Percentiles rank a stretch among this genome's conserved stretches.
These are phyloP conservation scores for Drosophila macrospina DNA, from an alignment of 2,888 invertebrate species.

Conservation along the genomic window DNA sequence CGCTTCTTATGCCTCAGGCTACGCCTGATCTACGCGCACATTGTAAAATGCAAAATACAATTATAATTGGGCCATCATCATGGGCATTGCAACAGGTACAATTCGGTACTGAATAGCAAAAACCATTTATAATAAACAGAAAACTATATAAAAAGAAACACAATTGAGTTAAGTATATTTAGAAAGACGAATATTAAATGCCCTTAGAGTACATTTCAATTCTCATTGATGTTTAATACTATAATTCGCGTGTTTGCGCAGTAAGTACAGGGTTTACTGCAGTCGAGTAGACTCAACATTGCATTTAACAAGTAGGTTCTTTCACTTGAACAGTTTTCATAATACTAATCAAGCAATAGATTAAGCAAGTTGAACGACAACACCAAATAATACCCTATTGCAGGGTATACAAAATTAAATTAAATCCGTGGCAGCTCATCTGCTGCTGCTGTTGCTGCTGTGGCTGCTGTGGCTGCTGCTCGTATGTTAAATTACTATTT, in stretches of 20 bases:
- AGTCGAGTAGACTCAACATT: too few relatives aligned
- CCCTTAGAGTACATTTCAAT: constrained; percentile 1
- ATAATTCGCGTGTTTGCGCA: too few relatives aligned
- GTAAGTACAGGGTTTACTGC: too few relatives aligned
- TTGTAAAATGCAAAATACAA: constrained; percentile 20
- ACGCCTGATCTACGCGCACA: constrained; percentile 40
- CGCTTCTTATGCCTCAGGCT: constrained; percentile 64
- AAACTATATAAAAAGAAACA: constrained; percentile 2
- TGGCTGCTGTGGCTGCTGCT: constrained; percentile 21
- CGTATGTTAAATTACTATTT: constrained; percentile 77
- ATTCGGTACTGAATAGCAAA: constrained; percentile 1
- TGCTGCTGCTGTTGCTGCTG: constrained; percentile 20
- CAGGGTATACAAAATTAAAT: constrained; percentile 59
- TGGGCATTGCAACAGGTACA: constrained; percentile 56
- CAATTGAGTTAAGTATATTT: not conserved
- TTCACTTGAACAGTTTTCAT: too few relatives aligned
- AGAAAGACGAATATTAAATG: not conserved
- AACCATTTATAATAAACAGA: constrained; percentile 39
- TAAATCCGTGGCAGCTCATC: constrained; percentile 56
- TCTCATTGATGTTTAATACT: too few relatives aligned
- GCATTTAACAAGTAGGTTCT: too few relatives aligned
- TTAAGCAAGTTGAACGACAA: not conserved
- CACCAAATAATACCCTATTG: not conserved
- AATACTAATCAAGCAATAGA: too few relatives aligned
- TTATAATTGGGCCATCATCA: constrained; percentile 59